Base-by-base conservation (phyloP, 2,797 vertebrate species). In the Aeoliscus strigatus region DNA sequence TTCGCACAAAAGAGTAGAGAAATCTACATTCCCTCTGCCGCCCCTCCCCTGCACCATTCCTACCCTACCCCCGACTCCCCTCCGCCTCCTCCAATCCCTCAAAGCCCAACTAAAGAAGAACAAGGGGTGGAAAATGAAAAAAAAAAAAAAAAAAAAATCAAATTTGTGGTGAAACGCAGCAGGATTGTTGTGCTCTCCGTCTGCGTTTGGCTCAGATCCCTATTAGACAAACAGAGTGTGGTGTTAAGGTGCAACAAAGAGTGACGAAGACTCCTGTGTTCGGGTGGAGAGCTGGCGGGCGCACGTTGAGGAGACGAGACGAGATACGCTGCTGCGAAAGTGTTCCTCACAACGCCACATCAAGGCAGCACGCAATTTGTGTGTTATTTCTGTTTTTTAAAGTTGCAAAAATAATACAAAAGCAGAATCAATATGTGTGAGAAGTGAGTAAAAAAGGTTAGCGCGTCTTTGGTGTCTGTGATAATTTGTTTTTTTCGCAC, bases 1-100 rank as follows among this genome's bases (percentile, higher is more conserved):
- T 88, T 89, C 52, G 67, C 85, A 85, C 81, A 82, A 88, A 88
- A 89, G 85, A 86, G 66, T 75, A 71, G 82, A 86, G 81, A 85
- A 88, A 85, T 86, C 84, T 82, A 82, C 79, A 79, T 79, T 66
- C 79, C 71, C 68, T 75, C 61, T 38, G 51, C 68, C 61, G 62
- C 73, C 72, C 74, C 72, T 51, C 52, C 58, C 26, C 55, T 66
- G 52, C 75, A 69, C 70, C 74, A 73, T 38, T 59, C 48, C 60
- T 59, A 43, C 69, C 51, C 42, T 32, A 48, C 46, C 39, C 18
- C 54, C 51, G 44, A n/a, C n/a, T n/a, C n/a, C n/a, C n/a, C n/a
- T n/a, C 35, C 8, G 16, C 55, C 57, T 41, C 38, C 40, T 54
- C 27, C 21, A n/a, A 58, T 74, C 77, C 74, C 81, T 81, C 76